Conservation (phyloP, 2,113 vertebrate species). For the Mandrillus leucophaeus region DNA sequence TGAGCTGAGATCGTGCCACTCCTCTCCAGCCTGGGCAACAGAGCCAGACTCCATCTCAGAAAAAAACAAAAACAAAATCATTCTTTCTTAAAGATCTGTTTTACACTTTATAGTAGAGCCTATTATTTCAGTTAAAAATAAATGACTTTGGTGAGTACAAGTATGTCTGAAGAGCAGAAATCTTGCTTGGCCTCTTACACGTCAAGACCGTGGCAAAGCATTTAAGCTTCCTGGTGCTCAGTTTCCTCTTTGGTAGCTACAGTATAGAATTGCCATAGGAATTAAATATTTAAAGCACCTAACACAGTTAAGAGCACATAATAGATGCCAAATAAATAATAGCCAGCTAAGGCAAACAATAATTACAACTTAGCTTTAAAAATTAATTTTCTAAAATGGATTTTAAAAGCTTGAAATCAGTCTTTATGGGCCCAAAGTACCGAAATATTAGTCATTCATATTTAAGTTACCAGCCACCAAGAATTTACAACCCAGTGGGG, state of each 20-base stretch:
- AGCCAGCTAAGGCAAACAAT: conserved; percentile 39
- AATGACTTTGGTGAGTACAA: background rate
- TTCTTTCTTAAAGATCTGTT: conserved; percentile 9
- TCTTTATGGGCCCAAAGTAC: background rate
- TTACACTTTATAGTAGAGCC: background rate
- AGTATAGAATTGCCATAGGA: background rate
- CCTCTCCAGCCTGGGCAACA: no score
- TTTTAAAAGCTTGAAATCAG: conserved; percentile 28
- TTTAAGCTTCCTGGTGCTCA: background rate
- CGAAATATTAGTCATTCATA: background rate
- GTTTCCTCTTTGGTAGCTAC: background rate
- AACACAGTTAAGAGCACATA: background rate
- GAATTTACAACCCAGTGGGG: background rate
- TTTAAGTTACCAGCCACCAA: conserved; percentile 29
- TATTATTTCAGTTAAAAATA: conserved; percentile 39
- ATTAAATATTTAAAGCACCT: conserved; percentile 33
- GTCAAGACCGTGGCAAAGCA: conserved; percentile 13
- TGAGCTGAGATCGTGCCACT: no score
- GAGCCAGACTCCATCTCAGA: no score
- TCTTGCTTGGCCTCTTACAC: conserved; percentile 12
- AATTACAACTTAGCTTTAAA: conserved; percentile 48
- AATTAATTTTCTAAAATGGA: conserved; percentile 23
- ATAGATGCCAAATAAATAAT: background rate
- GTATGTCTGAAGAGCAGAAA: conserved; percentile 19
- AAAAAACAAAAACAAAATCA: no score